Conservation (phyloP, 2,113 vertebrate species). For the Calyptomena viridis region DNA sequence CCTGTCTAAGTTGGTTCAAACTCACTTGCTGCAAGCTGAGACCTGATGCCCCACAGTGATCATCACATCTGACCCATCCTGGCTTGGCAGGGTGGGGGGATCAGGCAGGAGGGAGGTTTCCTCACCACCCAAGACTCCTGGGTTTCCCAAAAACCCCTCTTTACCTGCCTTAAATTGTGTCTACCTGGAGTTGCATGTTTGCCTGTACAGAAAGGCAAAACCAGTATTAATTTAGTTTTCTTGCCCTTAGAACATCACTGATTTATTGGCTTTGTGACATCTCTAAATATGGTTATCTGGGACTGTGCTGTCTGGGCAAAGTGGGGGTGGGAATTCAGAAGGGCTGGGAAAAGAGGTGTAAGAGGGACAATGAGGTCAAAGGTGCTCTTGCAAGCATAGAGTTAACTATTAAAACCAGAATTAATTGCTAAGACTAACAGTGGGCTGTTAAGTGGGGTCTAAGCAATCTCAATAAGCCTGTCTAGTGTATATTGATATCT, state of each 20-base stretch:
- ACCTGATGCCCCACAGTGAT: fast-evolving
- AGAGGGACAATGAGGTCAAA: neutral
- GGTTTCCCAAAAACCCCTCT: neutral
- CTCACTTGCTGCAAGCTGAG: neutral
- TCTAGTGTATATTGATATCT: neutral
- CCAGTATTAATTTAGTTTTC: neutral
- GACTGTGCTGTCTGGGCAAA: neutral
- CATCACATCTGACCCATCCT: neutral
- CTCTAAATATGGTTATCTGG: fast-evolving
- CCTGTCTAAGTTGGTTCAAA: neutral
- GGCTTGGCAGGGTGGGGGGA: neutral
- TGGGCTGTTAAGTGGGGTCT: neutral
- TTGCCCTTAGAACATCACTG: neutral
- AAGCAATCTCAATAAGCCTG: neutral
- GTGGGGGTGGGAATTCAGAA: neutral
- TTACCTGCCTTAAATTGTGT: neutral
- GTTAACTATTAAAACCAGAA: neutral
- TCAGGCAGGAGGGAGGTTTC: fast-evolving
- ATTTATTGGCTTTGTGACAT: fast-evolving
- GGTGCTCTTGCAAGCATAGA: neutral
- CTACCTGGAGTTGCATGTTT: neutral
- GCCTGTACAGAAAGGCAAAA: neutral
- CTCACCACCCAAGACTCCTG: neutral
- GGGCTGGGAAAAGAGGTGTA: neutral
- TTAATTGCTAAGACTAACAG: neutral